Conservation (phyloP, 2,797 vertebrate species). For the Apogon talboti region DNA sequence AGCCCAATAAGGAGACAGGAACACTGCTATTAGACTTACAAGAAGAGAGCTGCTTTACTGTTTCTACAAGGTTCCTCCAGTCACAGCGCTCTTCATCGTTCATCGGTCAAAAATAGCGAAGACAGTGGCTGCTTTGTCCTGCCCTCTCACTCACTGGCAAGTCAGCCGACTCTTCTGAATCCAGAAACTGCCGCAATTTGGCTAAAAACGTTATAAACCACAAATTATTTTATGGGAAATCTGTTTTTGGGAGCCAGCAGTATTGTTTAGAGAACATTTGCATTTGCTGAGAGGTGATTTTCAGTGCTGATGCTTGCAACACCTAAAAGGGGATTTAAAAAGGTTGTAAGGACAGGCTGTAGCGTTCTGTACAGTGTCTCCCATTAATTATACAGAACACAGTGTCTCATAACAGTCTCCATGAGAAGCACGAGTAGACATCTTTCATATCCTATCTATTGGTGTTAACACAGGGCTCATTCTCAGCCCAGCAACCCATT, state of each 20-base stretch:
- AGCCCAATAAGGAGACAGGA: constrained; percentile 19
- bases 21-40: constrained; percentile 24
- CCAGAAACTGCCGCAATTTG: background rate
- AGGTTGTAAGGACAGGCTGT: background rate
- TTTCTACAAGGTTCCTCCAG: constrained; percentile 1
- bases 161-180: background rate
- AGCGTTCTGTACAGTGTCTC: too few relatives aligned
- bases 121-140: constrained; percentile 5
- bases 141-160: constrained; percentile 8
- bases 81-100: background rate
- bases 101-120: constrained; percentile 7
- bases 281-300: constrained; percentile 8
- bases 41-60: constrained; percentile 16
- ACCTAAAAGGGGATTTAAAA: constrained; percentile 1
- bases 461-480: too few relatives aligned
- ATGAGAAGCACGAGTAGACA: too few relatives aligned
- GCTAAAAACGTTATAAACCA: constrained; percentile 9
- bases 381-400: too few relatives aligned
- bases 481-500: too few relatives aligned
- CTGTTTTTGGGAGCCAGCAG: constrained; percentile 3
- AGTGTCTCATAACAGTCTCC: too few relatives aligned
- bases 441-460: too few relatives aligned
- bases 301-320: constrained; percentile 10
- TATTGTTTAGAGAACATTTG: constrained; percentile 8
- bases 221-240: background rate